Evolutionary conservation across 2,888 invertebrate genomes (phyloP).

Genomic region (Mythimna loreyi): DNA sequence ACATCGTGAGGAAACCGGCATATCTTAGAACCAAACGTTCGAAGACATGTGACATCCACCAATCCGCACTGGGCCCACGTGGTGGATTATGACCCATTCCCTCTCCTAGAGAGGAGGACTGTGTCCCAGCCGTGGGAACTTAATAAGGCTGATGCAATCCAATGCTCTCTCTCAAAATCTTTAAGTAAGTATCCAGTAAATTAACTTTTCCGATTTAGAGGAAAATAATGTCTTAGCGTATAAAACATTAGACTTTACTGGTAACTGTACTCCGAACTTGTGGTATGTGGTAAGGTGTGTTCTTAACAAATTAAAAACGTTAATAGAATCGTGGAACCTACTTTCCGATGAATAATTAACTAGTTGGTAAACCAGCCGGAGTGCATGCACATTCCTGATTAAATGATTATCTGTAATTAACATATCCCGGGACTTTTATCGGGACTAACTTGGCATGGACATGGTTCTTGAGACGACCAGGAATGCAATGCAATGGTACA

Average conservation of each 20-base stretch:
- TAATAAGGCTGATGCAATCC: no score
- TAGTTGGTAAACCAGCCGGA: constrained; percentile 31
- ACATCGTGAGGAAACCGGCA: no score
- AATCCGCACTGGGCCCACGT: no score
- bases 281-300: constrained; percentile 14
- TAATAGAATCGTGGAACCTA: constrained; percentile 54
- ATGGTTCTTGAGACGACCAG: not conserved
- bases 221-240: not conserved
- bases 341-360: constrained; percentile 57
- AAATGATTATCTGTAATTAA: constrained; percentile 12
- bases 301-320: constrained; percentile 50
- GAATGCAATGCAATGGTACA: constrained; percentile 3
- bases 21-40: no score
- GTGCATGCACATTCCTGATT: constrained; percentile 17
- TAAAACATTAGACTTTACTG: not conserved
- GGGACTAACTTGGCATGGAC: not conserved
- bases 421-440: constrained; percentile 12
- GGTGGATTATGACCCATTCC: no score
- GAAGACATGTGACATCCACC: no score
- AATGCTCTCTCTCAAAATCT: no score
- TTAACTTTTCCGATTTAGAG: not conserved
- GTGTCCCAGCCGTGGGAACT: no score
- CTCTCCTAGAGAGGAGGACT: no score
- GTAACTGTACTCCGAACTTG: constrained; percentile 45
- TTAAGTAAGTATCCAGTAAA: not conserved